Evolutionary conservation across 1,140 invertebrate genomes (phyloP).

Genomic region (Capitella teleta): DNA sequence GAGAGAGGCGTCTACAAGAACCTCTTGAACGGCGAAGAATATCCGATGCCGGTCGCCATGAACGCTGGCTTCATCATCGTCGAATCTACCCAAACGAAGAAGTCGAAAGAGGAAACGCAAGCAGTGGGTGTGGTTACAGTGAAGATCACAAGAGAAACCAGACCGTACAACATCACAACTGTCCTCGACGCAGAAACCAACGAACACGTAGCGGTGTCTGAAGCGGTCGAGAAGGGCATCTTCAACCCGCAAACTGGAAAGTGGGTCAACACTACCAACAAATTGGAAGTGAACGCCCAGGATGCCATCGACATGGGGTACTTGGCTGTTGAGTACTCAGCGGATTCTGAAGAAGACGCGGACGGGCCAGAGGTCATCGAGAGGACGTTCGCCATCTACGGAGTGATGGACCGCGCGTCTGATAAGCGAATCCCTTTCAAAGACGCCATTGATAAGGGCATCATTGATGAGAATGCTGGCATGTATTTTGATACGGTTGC

Average conservation of each 20-base stretch:
- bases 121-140: constrained; percentile 11
- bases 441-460: background rate
- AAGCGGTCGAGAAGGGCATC: constrained; percentile 2
- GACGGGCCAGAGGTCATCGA: background rate
- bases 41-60: constrained; percentile 7
- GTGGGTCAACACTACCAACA: background rate
- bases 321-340: background rate
- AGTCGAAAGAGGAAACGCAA: background rate
- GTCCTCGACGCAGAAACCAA: constrained; percentile 2
- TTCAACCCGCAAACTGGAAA: background rate
- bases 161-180: background rate
- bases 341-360: background rate
- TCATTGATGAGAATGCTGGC: background rate
- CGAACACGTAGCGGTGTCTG: background rate
- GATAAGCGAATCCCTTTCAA: background rate
- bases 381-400: background rate
- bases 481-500: background rate
- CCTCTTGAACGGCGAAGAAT: background rate
- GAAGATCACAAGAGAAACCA: background rate
- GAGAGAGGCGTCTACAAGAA: constrained; percentile 1
- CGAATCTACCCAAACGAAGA: constrained; percentile 1
- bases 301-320: background rate
- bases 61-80: constrained; percentile 7
- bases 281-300: background rate
- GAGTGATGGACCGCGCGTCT: background rate